phyloP scores from a whole-genome alignment of 2,888 invertebrate species.

The Petrophora chlorosata region DNA sequence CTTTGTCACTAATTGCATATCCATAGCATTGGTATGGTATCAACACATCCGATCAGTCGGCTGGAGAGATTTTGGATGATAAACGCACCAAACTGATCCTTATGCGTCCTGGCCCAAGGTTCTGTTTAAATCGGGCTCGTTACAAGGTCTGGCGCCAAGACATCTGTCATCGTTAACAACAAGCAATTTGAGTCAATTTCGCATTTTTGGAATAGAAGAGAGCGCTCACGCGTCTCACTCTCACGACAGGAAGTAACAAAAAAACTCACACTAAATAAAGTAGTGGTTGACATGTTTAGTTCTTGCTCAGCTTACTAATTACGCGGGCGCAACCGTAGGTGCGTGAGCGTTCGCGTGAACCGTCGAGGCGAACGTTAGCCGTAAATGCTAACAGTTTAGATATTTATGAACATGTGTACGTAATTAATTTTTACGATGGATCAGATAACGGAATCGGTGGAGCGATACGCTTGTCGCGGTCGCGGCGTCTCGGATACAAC shows the following conservation, averaged over 20 bases:
- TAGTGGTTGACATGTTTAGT: slow-evolving; percentile 74
- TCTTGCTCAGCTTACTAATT: slow-evolving; percentile 70
- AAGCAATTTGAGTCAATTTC: slow-evolving; percentile 82
- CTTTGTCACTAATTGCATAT: slow-evolving; percentile 76
- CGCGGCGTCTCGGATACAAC: slow-evolving; percentile 55
- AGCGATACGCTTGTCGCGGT: slow-evolving; percentile 74
- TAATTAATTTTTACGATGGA: slow-evolving; percentile 82
- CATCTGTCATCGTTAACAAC: slow-evolving; percentile 84
- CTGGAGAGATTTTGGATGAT: slow-evolving; percentile 42
- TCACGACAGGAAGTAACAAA: slow-evolving; percentile 75
- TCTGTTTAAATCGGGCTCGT: slow-evolving; percentile 32
- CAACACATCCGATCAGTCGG: slow-evolving; percentile 75
- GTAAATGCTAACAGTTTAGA: slow-evolving; percentile 79
- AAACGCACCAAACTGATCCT: slow-evolving; percentile 21
- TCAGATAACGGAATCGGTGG: slow-evolving; percentile 76
- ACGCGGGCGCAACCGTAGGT: slow-evolving; percentile 58
- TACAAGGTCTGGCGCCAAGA: slow-evolving; percentile 71
- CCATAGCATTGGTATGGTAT: slow-evolving; percentile 75
- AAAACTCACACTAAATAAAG: slow-evolving; percentile 78
- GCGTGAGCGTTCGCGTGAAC: slow-evolving; percentile 68
- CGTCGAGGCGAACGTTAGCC: slow-evolving; percentile 64
- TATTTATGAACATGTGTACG: slow-evolving; percentile 82
- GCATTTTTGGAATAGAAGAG: slow-evolving; percentile 78
- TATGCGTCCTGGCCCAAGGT: slow-evolving; percentile 39
- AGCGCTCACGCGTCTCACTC: slow-evolving; percentile 74